Evolutionary conservation across 2,113 vertebrate genomes (phyloP), one percentile per base, ranked within the genome.

Genomic region (Turdus rufiventris): DNA sequence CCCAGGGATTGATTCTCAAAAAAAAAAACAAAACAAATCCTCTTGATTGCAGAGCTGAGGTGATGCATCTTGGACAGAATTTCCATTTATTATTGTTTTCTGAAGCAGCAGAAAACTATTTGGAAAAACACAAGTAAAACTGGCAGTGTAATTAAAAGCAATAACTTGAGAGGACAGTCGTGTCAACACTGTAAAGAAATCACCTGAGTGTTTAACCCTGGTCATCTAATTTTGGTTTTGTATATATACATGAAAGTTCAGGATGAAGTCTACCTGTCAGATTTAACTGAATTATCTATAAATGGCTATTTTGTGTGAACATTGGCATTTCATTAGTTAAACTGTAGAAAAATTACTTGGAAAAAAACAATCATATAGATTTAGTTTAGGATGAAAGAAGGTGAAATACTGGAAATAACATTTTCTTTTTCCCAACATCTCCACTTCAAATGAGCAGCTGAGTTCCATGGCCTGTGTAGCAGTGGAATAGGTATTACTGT

Each of bases 401-500:
- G 2, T 58, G 20, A 63, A 88, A 72, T 45, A 71, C 24, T 40
- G 42, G 20, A 65, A 89, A 68, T 94, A 79, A 89, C 28, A 9
- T 80, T 70, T 65, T 91, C 20, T 75, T 78, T 86, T 88, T 33
- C 56, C 23, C 15, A 38, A 80, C 18, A 34, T 71, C n/a, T 95
- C 51, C 19, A 7, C 65, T 67, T 91, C 60, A 48, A 74, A 7
- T 42, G 90, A 43, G 33, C 60, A 98, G 98, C 95, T 92, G 98
- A 98, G 85, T 98, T 98, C 92, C 98, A 98, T 90, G 97, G 98
- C 21, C 96, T 98, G 40, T 98, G 98, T 92, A 97, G 96, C 89
- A 97, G 98, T 56, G 98, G 98, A 54, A 93, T 97, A 66, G 98
- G 98, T 53, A 98, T 98, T 93, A 98, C 98, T 53, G 97, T 98